Percentiles rank a stretch among this genome's conserved stretches.
Conservation (phyloP, 2,888 invertebrate species). For the Pteria penguin region DNA sequence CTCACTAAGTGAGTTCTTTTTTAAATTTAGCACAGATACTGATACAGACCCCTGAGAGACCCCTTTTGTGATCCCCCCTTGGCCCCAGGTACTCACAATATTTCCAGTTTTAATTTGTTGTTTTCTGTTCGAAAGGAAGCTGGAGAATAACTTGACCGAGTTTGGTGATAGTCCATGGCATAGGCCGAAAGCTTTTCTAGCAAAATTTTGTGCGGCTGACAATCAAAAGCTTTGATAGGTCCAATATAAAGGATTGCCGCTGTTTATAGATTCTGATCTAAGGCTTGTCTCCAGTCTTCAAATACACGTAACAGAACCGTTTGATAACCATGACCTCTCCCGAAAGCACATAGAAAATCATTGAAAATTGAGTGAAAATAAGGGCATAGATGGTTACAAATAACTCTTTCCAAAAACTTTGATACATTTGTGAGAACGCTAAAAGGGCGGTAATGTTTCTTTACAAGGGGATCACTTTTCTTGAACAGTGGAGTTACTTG, state of each 20-base stretch:
- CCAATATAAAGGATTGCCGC: background rate
- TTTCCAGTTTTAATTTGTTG: background rate
- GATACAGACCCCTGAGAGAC: background rate
- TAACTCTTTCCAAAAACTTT: background rate
- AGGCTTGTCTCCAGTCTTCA: background rate
- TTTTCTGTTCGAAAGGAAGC: background rate
- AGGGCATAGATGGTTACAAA: no score
- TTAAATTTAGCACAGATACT: no score
- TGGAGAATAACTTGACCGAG: background rate
- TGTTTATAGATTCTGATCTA: background rate
- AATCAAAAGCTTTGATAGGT: background rate
- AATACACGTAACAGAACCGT: no score
- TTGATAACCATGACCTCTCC: no score
- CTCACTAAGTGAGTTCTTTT: no score
- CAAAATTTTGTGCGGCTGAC: background rate
- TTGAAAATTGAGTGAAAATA: no score
- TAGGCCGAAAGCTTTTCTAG: background rate
- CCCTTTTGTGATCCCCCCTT: background rate
- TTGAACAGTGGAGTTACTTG: background rate
- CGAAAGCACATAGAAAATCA: no score
- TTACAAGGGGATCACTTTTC: background rate
- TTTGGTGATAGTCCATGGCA: background rate
- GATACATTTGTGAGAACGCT: background rate
- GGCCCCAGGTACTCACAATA: background rate
- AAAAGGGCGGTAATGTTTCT: background rate